Conservation (phyloP, 2,113 vertebrate genomes). For the Burhinus oedicnemus region DNA sequence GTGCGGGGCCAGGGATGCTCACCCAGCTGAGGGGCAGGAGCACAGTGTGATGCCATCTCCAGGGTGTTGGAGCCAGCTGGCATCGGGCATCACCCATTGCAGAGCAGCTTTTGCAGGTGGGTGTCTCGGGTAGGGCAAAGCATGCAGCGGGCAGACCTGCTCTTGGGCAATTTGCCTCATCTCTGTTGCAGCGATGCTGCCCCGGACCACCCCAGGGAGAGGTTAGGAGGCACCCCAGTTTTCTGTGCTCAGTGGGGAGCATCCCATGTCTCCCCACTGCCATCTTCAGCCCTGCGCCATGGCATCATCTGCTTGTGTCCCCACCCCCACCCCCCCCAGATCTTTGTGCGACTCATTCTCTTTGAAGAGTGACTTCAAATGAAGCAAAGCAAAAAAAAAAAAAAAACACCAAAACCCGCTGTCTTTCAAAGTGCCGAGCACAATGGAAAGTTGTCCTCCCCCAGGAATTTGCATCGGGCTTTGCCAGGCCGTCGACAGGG, state of each 20-base stretch:
- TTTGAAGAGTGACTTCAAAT: conserved; percentile 41
- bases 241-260: not conserved
- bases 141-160: not conserved
- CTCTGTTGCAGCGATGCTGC: not conserved
- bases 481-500: not conserved
- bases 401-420: not conserved
- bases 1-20: not conserved
- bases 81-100: rapidly evolving
- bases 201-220: rapidly evolving
- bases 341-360: not conserved
- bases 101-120: not conserved
- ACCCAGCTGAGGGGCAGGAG: not conserved
- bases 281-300: not conserved
- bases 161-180: not conserved
- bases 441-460: conserved; percentile 44
- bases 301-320: not conserved
- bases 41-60: not conserved
- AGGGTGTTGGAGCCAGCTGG: rapidly evolving
- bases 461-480: not conserved
- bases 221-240: not conserved
- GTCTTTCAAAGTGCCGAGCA: not conserved
- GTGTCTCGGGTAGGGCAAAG: not conserved
- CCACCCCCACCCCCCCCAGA: not conserved
- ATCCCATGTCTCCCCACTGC: rapidly evolving
- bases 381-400: not conserved